Percentiles rank a stretch among this genome's conserved stretches.
Evolutionary conservation across 2,797 vertebrate genomes (phyloP).

Genomic region (Orientallactaga sibirica): DNA sequence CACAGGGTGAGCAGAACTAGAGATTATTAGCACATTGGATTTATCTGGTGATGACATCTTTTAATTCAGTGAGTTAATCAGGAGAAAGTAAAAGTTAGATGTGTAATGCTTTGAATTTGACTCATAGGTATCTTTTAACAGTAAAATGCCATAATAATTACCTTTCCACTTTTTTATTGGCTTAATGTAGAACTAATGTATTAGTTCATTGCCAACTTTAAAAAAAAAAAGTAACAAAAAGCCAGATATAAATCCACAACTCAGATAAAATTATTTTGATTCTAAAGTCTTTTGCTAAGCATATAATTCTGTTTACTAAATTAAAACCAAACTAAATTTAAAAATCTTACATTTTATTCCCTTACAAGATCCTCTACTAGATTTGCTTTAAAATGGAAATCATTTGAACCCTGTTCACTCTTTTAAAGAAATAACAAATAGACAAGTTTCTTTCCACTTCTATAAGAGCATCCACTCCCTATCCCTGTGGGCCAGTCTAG

Average conservation of each 20-base stretch:
- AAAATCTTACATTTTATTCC: background rate
- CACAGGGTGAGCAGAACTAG: background rate
- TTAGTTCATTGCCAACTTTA: background rate
- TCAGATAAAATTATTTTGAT: background rate
- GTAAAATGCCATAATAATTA: background rate
- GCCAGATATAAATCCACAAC: background rate
- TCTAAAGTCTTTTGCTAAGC: background rate
- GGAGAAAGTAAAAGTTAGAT: background rate
- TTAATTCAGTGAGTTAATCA: background rate
- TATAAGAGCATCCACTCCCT: background rate
- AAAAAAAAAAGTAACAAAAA: slow-evolving; percentile 11
- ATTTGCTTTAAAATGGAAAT: slow-evolving; percentile 36
- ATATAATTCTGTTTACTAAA: background rate
- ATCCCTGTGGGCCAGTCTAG: background rate
- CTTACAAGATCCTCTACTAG: background rate
- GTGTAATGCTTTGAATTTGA: background rate
- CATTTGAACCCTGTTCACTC: background rate
- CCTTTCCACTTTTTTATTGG: background rate
- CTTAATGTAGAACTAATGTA: slow-evolving; percentile 2
- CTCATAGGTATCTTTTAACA: background rate
- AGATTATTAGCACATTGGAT: background rate
- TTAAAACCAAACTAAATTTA: background rate
- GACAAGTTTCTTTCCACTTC: background rate
- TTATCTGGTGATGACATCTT: background rate
- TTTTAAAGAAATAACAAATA: slow-evolving; percentile 18